phyloP scores from a whole-genome alignment of 2,888 invertebrate species.

The Ophion obscuratus region DNA sequence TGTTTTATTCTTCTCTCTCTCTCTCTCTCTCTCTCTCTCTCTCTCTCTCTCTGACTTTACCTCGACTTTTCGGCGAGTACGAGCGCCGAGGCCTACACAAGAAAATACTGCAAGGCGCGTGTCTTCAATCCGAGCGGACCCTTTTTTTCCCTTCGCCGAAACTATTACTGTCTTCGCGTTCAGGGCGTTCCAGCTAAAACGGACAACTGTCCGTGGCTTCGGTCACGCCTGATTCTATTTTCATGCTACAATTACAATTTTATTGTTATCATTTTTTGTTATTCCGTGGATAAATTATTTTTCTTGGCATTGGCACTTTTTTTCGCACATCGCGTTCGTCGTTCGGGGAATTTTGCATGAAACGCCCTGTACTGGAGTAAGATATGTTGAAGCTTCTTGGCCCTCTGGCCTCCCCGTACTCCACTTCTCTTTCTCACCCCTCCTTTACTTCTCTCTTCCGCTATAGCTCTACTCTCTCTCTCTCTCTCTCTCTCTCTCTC shows the following conservation, averaged over 20 bases:
- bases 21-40: neutral
- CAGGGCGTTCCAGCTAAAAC: neutral
- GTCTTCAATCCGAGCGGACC: constrained; percentile 76
- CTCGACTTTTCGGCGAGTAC: constrained; percentile 28
- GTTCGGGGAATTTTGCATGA: neutral
- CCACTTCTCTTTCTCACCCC: constrained; percentile 15
- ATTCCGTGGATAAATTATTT: neutral
- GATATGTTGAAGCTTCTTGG: constrained; percentile 14
- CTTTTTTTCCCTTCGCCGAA: constrained; percentile 32
- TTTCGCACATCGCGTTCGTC: neutral
- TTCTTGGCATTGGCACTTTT: neutral
- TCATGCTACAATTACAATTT: too few species aligned
- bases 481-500: constrained; percentile 16
- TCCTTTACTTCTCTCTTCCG: constrained; percentile 11
- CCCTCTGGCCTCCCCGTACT: constrained; percentile 12
- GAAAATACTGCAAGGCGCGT: constrained; percentile 79
- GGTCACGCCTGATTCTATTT: too few species aligned
- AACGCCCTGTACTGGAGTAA: neutral
- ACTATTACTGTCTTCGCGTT: neutral
- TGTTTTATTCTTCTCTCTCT: constrained; percentile 7
- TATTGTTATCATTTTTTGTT: neutral
- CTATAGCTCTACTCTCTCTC: neutral
- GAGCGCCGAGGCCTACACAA: constrained; percentile 76
- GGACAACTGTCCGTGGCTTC: neutral
- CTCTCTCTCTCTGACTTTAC: constrained; percentile 36